Percentiles rank a stretch among this genome's conserved stretches.
Conservation (phyloP, 2,888 invertebrate genomes). For the Mythimna albipuncta region DNA sequence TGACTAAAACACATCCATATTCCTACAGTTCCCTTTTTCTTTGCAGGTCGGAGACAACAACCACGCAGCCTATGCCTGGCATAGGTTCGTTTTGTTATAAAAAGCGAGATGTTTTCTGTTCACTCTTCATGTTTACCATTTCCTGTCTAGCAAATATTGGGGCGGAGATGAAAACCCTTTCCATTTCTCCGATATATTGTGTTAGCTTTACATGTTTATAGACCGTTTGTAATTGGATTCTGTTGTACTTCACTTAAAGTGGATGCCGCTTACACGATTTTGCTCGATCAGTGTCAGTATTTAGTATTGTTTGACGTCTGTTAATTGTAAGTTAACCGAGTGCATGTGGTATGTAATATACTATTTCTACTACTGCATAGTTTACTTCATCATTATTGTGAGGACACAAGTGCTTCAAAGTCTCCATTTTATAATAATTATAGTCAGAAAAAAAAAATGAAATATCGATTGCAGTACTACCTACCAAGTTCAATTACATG, state of each 20-base stretch:
- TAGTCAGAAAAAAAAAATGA: too few species aligned
- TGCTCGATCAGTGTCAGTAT: constrained; percentile 21
- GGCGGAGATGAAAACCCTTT: background rate
- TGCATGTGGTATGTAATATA: background rate
- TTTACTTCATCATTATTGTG: too few species aligned
- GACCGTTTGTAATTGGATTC: constrained; percentile 23
- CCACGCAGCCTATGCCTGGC: too few species aligned
- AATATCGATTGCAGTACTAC: too few species aligned
- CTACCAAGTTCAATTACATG: too few species aligned
- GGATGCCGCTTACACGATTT: constrained; percentile 15
- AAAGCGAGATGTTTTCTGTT: background rate
- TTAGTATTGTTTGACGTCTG: constrained; percentile 23
- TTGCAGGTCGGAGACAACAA: too few species aligned
- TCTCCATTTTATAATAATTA: background rate
- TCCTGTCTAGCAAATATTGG: background rate
- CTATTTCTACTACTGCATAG: too few species aligned
- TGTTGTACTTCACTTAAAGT: constrained; percentile 31
- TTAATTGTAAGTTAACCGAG: background rate
- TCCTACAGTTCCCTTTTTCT: too few species aligned
- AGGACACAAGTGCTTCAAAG: background rate
- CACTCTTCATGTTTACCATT: background rate
- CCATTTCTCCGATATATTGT: background rate
- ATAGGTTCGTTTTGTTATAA: too few species aligned
- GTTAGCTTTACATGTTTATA: constrained; percentile 1
- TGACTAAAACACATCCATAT: too few species aligned